Evolutionary conservation across 2,113 vertebrate genomes (phyloP), one percentile per base, ranked within the genome.

Genomic region (Erinaceus europaeus): DNA sequence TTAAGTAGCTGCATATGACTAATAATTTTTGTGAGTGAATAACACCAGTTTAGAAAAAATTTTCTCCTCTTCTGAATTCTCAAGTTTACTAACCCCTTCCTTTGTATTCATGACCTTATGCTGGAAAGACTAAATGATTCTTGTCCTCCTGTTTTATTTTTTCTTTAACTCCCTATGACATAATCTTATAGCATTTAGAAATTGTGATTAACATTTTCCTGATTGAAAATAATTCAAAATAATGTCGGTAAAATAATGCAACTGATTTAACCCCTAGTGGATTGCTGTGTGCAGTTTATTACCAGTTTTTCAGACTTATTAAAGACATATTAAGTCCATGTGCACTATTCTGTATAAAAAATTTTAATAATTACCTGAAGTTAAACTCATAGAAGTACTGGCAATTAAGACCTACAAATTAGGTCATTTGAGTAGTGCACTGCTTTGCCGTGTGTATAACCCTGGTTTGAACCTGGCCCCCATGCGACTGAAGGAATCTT

Each of bases 191-290:
- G 27, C 32, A 11, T 10, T 48, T 55, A 61, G 42, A 85, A 69
- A 62, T 52, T 62, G 86, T 23, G 17, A 57, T 72, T 68, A 44
- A 12, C 40, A 44, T 27, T 68, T 90, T 80, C 77, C 79, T 50
- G 68, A 40, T 76, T 38, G 38, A n/a, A n/a, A n/a, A n/a, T n/a
- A n/a, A n/a, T n/a, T n/a, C 65, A 88, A 90, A 88, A 76, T 74
- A 79, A 69, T 59, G 69, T 53, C 67, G 40, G 21, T 23, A 75
- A n/a, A 48, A 89, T 20, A 65, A 0, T 84, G 61, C 48, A 40
- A 62, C 72, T 69, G 59, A 81, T 25, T 34, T 27, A 44, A 3
- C 9, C 25, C 32, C 53, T 83, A 53, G 11, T n/a, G n/a, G n/a
- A n/a, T 52, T 78, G 38, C 7, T 50, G 20, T 14, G 3, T 81